phyloP scores from a whole-genome alignment of 2,113 vertebrate genomes.

The Coptodon rendalli region DNA sequence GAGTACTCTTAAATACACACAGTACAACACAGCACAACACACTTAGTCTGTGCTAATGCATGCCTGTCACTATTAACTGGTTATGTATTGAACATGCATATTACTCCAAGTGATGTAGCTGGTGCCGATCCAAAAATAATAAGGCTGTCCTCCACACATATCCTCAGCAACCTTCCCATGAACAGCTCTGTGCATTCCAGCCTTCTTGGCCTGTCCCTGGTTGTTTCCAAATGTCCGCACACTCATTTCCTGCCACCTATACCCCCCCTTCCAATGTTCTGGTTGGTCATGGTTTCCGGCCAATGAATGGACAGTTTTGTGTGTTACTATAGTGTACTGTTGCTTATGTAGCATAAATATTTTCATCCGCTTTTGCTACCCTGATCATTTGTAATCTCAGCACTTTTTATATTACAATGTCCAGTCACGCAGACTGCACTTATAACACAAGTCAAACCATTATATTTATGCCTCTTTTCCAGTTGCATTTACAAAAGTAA shows the following conservation, averaged over 20 bases:
- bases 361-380: neutral
- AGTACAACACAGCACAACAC: neutral
- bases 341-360: neutral
- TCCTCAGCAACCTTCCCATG: neutral
- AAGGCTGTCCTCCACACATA: neutral
- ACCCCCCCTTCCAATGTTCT: neutral
- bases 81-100: neutral
- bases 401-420: neutral
- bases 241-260: constrained; percentile 55
- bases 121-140: neutral
- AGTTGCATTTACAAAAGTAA: neutral
- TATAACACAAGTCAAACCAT: neutral
- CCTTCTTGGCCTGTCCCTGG: neutral
- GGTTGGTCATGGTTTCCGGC: neutral
- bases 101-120: neutral
- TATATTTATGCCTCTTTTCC: neutral
- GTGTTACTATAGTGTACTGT: neutral
- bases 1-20: neutral
- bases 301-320: constrained; percentile 64
- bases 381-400: neutral
- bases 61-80: neutral
- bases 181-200: constrained; percentile 21
- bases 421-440: neutral
- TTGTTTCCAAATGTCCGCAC: constrained; percentile 35
- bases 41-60: neutral